phyloP scores from a whole-genome alignment of 2,888 invertebrate species.

The Junonia oenone region DNA sequence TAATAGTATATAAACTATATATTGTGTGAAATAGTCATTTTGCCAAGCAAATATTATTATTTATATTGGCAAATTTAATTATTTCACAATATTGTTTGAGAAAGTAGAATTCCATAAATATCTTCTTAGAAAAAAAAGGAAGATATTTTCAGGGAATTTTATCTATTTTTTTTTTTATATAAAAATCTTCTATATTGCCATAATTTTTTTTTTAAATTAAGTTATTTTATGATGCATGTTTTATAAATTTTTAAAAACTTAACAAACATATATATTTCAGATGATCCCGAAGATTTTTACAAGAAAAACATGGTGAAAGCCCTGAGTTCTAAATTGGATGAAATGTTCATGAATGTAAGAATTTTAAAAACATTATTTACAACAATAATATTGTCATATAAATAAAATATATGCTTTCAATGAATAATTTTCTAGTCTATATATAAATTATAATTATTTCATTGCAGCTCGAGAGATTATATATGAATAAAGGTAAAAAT shows the following conservation, averaged over 20 bases:
- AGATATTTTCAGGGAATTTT: neutral
- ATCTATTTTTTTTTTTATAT: neutral
- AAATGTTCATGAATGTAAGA: constrained; percentile 26
- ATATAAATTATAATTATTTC: neutral
- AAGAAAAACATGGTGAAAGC: constrained; percentile 26
- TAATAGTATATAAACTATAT: neutral
- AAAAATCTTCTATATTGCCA: too few relatives aligned
- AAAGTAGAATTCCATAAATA: too few relatives aligned
- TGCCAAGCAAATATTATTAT: neutral
- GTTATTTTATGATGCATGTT: too few relatives aligned
- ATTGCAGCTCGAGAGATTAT: constrained; percentile 10
- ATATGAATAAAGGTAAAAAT: neutral
- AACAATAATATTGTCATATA: too few relatives aligned
- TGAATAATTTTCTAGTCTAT: neutral
- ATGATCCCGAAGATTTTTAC: constrained; percentile 28
- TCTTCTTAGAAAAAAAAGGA: neutral
- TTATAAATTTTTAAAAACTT: too few relatives aligned
- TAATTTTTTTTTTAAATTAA: too few relatives aligned
- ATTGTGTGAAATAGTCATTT: constrained; percentile 1
- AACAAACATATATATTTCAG: constrained; percentile 26
- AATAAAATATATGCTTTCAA: neutral
- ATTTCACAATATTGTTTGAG: neutral
- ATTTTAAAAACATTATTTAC: too few relatives aligned
- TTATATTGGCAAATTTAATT: neutral
- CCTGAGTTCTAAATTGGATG: constrained; percentile 28